These are phyloP conservation scores for Himantopus leucocephalus DNA, from an alignment of 2,113 vertebrate species.

Conservation along the genomic window DNA sequence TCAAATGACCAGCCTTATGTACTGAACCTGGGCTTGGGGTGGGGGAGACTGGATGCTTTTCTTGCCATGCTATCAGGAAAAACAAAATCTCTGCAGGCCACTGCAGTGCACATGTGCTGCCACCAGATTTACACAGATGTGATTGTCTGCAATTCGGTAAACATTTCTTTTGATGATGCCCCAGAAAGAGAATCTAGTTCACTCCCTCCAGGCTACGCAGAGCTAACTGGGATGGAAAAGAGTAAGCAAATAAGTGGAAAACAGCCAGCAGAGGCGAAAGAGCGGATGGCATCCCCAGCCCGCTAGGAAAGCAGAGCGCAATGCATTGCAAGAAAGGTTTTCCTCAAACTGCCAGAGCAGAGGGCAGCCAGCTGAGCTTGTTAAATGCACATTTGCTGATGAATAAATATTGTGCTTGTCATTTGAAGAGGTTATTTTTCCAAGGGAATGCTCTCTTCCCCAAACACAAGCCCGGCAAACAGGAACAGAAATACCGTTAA, in stretches of 20 bases:
- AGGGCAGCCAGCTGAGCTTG: not conserved
- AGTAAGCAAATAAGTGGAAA: slow-evolving; percentile 28
- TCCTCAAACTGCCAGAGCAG: not conserved
- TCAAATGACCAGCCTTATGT: not conserved
- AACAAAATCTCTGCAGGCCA: not conserved
- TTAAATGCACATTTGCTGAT: not conserved
- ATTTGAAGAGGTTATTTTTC: not conserved
- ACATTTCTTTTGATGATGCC: not conserved
- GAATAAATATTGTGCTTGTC: not conserved
- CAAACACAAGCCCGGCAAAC: not conserved
- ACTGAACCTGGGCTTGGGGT: not conserved
- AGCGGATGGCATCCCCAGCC: not conserved
- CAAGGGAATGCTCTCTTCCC: not conserved
- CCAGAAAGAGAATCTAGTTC: slow-evolving; percentile 62
- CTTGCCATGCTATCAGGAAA: accelerated
- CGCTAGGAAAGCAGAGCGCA: not conserved
- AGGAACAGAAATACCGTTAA: not conserved
- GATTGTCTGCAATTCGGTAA: not conserved
- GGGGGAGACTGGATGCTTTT: not conserved
- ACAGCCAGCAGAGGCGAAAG: not conserved
- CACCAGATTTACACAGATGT: slow-evolving; percentile 10
- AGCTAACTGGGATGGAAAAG: slow-evolving; percentile 52
- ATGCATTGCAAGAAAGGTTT: not conserved
- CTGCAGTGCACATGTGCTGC: not conserved
- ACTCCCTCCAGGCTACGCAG: slow-evolving; percentile 1